Evolutionary conservation across 2,113 vertebrate species (phyloP).

Genomic region (Tachuris rubrigastra): DNA sequence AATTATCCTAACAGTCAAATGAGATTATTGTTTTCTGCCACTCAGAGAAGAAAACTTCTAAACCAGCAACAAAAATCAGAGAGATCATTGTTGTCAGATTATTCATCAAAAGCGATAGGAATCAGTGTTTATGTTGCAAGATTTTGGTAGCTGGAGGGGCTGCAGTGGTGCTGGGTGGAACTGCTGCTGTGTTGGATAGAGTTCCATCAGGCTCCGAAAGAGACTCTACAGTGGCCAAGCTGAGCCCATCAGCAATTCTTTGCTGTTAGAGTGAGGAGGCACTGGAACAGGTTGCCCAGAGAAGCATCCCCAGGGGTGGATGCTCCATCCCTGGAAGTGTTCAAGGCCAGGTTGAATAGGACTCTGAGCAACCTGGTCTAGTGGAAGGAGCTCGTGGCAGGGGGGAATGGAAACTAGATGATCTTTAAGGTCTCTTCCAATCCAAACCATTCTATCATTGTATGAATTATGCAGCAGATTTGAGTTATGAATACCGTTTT

Average conservation of each 20-base stretch:
- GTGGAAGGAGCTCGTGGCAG: background rate
- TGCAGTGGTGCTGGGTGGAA: background rate
- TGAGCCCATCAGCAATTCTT: background rate
- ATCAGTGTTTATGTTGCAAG: background rate
- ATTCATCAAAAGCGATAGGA: background rate
- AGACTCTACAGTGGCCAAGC: background rate
- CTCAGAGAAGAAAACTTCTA: background rate
- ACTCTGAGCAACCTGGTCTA: background rate
- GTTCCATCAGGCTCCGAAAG: background rate
- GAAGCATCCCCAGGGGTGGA: background rate
- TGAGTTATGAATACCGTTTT: background rate
- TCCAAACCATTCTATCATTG: background rate
- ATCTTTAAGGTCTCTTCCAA: background rate
- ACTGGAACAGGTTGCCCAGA: background rate
- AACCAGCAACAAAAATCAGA: background rate
- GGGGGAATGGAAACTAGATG: background rate
- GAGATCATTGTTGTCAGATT: background rate
- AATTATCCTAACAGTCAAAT: background rate
- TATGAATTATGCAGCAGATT: background rate
- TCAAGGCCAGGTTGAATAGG: background rate
- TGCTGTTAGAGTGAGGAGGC: background rate
- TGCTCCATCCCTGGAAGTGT: background rate
- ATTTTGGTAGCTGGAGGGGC: background rate
- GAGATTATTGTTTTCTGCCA: background rate
- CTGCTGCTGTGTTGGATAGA: background rate